Evolutionary conservation across 2,888 invertebrate species (phyloP), one percentile per base, ranked within the genome.

Genomic region (Phanerotoma sp.): DNA sequence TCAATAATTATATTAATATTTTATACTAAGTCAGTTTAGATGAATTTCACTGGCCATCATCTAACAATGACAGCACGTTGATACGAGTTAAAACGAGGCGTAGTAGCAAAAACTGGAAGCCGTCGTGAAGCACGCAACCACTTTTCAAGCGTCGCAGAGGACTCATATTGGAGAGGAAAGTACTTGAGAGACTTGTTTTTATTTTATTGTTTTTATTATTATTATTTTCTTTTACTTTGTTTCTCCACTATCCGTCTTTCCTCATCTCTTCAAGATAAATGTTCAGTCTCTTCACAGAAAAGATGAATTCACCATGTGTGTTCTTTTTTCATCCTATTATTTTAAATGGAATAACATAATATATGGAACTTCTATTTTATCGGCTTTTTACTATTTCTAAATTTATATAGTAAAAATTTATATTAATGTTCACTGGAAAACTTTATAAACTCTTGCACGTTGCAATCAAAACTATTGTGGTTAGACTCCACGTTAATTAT

Each of bases 1-100:
- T n/a, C n/a, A n/a, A 25, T 25, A 25, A 25, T 25, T 25, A 25
- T 25, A 25, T 25, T 25, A 50, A 57, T 60, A 64, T 66, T 64
- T 64, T 59, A 61, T 66, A 64, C 61, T 60, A 60, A 60, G 57
- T 54, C 47, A 51, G 9, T 18, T 38, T 38, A 18, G 38, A 38
- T 25, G 9, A 25, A 25, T 25, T 25, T 25, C 25, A 7, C 25
- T 25, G 9, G 25, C 5, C 25, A 25, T 25, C 7, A 25, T 25
- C 25, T 9, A 25, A 25, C 25, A 25, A 5, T 25, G 25, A 9
- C 25, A 25, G 25, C 25, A 25, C 9, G 25, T 25, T 25, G 25
- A 25, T 25, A 25, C 25, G 25, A 25, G 25, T 25, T 25, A 25
- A 25, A 25, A 25, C 25, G 25, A 49, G 51, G 47, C 53, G 41